Percentiles rank a stretch among this genome's conserved stretches.
phyloP scores from a whole-genome alignment of 2,888 invertebrate species.

The Hesperia comma region DNA sequence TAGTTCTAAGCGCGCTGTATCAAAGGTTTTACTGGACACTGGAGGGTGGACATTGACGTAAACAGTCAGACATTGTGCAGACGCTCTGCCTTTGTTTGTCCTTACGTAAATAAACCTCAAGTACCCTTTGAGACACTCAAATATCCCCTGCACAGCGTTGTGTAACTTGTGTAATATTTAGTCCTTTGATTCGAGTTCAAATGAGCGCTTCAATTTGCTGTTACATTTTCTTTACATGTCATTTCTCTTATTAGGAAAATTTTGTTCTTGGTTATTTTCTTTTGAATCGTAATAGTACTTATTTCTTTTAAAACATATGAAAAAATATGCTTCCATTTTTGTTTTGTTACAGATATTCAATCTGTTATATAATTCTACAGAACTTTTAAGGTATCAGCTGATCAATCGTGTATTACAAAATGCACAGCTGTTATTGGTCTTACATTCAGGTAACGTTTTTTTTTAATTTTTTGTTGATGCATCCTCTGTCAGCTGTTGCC shows the following conservation, averaged over 20 bases:
- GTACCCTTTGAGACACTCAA: conserved; percentile 53
- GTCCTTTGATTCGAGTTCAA: too few species aligned
- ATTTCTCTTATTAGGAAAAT: not conserved
- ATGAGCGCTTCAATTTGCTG: too few species aligned
- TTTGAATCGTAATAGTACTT: too few species aligned
- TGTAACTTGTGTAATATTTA: conserved; percentile 9
- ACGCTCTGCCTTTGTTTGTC: conserved; percentile 71
- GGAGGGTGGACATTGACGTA: conserved; percentile 65
- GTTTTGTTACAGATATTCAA: too few species aligned
- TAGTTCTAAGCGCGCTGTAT: conserved; percentile 57
- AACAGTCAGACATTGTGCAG: conserved; percentile 78
- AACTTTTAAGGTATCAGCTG: conserved; percentile 59
- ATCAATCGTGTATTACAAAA: conserved; percentile 48
- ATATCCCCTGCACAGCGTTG: conserved; percentile 27
- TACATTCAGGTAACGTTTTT: conserved; percentile 60
- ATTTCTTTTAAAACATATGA: too few species aligned
- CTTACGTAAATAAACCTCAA: conserved; percentile 69
- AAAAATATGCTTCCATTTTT: too few species aligned
- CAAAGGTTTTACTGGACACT: conserved; percentile 56
- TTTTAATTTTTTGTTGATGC: conserved; percentile 50
- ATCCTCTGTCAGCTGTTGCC: conserved; percentile 68
- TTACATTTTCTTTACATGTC: not conserved
- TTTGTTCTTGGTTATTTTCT: not conserved
- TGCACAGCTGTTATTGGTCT: conserved; percentile 30
- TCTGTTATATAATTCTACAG: conserved; percentile 3